A percentile compares a stretch with the other conserved stretches of the same genome.
Evolutionary conservation across 2,113 vertebrate genomes (phyloP).

Genomic region (Crotophaga sulcirostris): DNA sequence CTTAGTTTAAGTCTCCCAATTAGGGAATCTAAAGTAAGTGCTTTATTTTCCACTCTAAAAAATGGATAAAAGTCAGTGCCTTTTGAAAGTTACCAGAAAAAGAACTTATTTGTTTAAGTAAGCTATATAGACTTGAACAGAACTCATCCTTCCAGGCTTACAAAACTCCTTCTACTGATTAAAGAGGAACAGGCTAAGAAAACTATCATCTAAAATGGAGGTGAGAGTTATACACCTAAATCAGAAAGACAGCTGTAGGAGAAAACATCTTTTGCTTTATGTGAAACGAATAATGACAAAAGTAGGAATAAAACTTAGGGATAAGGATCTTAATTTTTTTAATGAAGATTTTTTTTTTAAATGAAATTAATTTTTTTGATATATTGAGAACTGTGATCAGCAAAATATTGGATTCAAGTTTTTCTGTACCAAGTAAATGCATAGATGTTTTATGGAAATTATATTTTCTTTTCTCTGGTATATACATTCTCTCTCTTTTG

Average conservation of each 20-base stretch:
- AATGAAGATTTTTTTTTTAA: not conserved
- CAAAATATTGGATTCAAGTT: not conserved
- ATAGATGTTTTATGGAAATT: not conserved
- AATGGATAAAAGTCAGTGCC: not conserved
- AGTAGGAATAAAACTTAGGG: not conserved
- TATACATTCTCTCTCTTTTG: not conserved
- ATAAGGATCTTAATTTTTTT: not conserved
- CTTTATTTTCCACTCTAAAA: not conserved
- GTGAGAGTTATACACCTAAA: not conserved
- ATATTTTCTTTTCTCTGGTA: not conserved
- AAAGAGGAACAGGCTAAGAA: not conserved
- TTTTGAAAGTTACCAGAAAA: not conserved
- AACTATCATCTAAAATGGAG: not conserved
- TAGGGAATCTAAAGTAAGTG: not conserved
- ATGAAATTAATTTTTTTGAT: too few relatives aligned
- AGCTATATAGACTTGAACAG: not conserved
- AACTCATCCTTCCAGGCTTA: not conserved
- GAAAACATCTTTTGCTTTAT: not conserved
- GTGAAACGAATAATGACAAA: not conserved
- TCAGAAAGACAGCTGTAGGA: not conserved
- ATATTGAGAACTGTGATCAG: not conserved
- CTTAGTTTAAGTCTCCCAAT: not conserved
- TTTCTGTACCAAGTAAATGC: not conserved
- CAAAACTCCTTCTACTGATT: not conserved
- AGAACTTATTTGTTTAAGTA: not conserved